A percentile compares a stretch with the other conserved stretches of the same genome.
These are phyloP conservation scores for Colostygia pectinataria DNA, from an alignment of 2,888 invertebrate genomes.

Conservation along the genomic window DNA sequence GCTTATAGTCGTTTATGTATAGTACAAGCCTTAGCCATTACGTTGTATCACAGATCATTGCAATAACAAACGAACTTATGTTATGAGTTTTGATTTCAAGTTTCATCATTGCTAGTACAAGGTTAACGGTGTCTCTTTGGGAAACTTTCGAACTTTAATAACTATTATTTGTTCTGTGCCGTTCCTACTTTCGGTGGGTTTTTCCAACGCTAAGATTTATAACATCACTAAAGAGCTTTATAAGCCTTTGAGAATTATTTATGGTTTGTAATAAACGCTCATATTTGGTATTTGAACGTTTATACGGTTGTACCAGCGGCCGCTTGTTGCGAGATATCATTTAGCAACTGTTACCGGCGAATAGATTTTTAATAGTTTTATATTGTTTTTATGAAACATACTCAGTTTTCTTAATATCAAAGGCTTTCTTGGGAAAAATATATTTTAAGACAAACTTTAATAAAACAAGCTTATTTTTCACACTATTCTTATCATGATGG, in stretches of 20 bases:
- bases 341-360: conserved; percentile 33
- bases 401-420: background rate
- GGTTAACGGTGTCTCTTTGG: background rate
- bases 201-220: conserved; percentile 39
- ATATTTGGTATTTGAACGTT: conserved; percentile 39
- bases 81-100: no score
- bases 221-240: conserved; percentile 38
- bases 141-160: background rate
- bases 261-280: conserved; percentile 40
- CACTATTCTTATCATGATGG: no score
- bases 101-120: no score
- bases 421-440: no score
- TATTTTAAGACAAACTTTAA: no score
- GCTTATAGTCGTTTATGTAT: no score
- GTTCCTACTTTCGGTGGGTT: conserved; percentile 32
- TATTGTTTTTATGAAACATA: conserved; percentile 13
- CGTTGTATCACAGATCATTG: no score
- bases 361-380: conserved; percentile 27
- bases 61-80: no score
- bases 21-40: no score
- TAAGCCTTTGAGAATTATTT: conserved; percentile 41
- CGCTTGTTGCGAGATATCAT: conserved; percentile 26
- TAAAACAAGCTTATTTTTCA: no score
- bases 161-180: conserved; percentile 2
- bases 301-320: conserved; percentile 32